Conservation (phyloP, 2,888 invertebrate species). For the Noctua janthe region DNA sequence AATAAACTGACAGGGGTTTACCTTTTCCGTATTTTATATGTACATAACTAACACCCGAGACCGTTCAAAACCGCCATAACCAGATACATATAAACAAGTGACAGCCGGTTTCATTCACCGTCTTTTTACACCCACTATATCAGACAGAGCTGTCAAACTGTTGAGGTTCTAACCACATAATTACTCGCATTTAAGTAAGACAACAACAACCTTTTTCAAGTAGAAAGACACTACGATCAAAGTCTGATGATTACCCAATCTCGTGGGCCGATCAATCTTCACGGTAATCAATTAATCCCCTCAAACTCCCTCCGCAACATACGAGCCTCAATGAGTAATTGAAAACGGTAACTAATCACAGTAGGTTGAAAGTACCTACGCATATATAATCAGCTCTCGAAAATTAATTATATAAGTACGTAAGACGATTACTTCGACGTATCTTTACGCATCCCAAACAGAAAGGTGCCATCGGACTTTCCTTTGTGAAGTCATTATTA, state of each 20-base stretch:
- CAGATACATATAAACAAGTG: neutral
- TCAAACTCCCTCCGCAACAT: constrained; percentile 11
- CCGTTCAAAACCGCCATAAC: neutral
- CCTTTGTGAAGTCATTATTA: neutral
- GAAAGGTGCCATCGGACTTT: neutral
- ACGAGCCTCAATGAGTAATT: constrained; percentile 28
- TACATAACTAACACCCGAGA: neutral
- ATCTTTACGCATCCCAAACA: neutral
- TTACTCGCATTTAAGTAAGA: neutral
- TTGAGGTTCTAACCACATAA: neutral
- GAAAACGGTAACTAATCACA: constrained; percentile 32
- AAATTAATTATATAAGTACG: constrained; percentile 24
- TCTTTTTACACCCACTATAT: neutral
- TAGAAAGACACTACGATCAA: neutral
- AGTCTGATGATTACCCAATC: constrained; percentile 10
- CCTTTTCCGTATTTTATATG: neutral
- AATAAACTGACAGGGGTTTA: neutral
- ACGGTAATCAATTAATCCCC: constrained; percentile 20
- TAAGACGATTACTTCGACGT: neutral
- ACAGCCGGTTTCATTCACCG: neutral
- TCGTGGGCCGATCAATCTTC: constrained; percentile 31
- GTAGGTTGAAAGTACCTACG: neutral
- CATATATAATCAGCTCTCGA: constrained; percentile 49
- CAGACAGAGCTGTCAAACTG: neutral
- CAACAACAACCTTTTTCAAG: neutral